Base-by-base conservation (phyloP, 2,113 vertebrate genomes). In the Thermophis baileyi region DNA sequence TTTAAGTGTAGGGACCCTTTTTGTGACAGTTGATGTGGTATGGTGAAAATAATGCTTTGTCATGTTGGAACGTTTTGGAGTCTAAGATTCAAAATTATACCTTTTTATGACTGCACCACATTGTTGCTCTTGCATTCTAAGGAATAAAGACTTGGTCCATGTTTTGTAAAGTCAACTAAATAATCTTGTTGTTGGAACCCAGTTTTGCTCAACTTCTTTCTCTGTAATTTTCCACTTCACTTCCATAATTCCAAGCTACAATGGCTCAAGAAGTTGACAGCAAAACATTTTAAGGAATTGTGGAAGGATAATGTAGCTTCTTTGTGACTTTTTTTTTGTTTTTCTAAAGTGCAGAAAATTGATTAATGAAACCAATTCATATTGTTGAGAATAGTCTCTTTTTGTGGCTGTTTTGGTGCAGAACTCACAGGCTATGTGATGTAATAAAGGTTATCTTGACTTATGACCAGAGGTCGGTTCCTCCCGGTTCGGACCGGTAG, bases 41-140 rank as follows among this genome's bases (percentile, higher is more conserved):
- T 74, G 14, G 8, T 88, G 11, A 53, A 91, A 22, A 14, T 54
- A 53, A 54, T 20, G 57, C 4, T 40, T 54, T 49, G 10, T 10
- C 5, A 24, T 27, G 8, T 11, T 9, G 49, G 16, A n/a, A 10
- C 1, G 2, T 88, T 85, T 85, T 3, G 5, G 5, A 92, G 35
- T 81, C 25, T 54, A 1, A 46, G 25, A 14, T 53, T 89, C 3
- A 22, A 24, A 1, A 46, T 0, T 35, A 49, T 35, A 40, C 27
- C 93, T 94, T 18, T 22, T 88, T 88, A 1, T 7, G 86, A 87
- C 14, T 94, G 85, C 74, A 53, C 74, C 20, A 11, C 18, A 0
- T 0, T 0, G 10, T 91, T 0, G 0, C 0, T 46, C 49, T 24
- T 0, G 27, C 0, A 3, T 85, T 1, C 25, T 94, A 12, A 30